Conservation (phyloP, 2,113 vertebrate species). For the Blennius ocellaris region DNA sequence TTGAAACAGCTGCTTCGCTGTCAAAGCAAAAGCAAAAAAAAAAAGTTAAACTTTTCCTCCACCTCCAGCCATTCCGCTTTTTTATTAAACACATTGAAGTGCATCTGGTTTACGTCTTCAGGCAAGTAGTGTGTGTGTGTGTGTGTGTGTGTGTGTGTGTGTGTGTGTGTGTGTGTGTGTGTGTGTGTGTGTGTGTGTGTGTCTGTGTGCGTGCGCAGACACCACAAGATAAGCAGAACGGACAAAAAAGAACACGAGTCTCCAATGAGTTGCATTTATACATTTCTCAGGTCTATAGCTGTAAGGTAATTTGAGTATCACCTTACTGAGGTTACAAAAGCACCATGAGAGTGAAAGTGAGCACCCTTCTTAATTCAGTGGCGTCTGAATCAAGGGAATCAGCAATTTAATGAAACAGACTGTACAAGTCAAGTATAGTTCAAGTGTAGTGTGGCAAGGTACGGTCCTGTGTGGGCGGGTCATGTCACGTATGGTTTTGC, state of each 20-base stretch:
- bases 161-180: too few species aligned
- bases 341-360: slow-evolving; percentile 25
- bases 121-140: not conserved
- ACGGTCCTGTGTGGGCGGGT: slow-evolving; percentile 36
- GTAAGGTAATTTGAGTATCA: slow-evolving; percentile 1
- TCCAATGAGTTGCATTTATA: not conserved
- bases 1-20: slow-evolving; percentile 63
- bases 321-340: not conserved
- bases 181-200: too few species aligned
- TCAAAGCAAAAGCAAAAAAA: not conserved
- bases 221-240: slow-evolving; percentile 6
- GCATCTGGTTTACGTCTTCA: slow-evolving; percentile 55
- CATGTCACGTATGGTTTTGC: slow-evolving; percentile 33
- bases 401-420: slow-evolving; percentile 14
- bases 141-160: too few species aligned
- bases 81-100: slow-evolving; percentile 58
- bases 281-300: slow-evolving; percentile 12
- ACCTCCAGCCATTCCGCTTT: slow-evolving; percentile 53
- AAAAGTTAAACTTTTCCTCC: slow-evolving; percentile 46
- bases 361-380: slow-evolving; percentile 41
- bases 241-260: not conserved
- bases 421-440: slow-evolving; percentile 37
- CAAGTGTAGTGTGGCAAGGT: not conserved
- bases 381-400: slow-evolving; percentile 32
- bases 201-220: not conserved